Conservation (phyloP, 2,888 invertebrate species). For the Antheraea assamensis region DNA sequence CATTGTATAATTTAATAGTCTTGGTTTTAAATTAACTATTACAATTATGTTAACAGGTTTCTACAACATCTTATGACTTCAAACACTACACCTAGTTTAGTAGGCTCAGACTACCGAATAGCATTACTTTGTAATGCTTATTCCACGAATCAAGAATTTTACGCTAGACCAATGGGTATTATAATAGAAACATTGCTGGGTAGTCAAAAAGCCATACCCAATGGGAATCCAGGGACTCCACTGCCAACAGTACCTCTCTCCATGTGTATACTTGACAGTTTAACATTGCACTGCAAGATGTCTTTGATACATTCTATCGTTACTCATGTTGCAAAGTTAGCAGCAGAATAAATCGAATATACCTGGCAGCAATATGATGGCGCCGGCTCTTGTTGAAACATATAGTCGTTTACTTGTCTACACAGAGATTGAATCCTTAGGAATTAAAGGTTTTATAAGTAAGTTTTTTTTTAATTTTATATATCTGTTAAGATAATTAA, state of each 20-base stretch:
- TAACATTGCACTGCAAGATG: constrained; percentile 98
- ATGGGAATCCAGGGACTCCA: constrained; percentile 78
- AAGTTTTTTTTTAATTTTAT: constrained; percentile 53
- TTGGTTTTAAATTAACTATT: constrained; percentile 1
- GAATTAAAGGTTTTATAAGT: constrained; percentile 98
- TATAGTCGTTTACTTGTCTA: constrained; percentile 96
- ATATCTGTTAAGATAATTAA: background rate
- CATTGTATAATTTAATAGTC: constrained; percentile 9
- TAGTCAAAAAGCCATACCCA: constrained; percentile 82
- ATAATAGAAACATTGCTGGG: constrained; percentile 93
- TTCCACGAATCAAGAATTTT: constrained; percentile 95
- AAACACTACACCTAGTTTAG: constrained; percentile 85
- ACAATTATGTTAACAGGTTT: constrained; percentile 81
- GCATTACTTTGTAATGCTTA: constrained; percentile 97
- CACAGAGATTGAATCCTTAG: constrained; percentile 97
- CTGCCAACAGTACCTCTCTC: constrained; percentile 93
- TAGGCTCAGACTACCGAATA: constrained; percentile 94
- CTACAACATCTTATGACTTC: constrained; percentile 92
- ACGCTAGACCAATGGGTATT: constrained; percentile 95
- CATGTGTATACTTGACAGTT: constrained; percentile 95
- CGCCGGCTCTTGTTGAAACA: constrained; percentile 96
- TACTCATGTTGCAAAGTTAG: constrained; percentile 94
- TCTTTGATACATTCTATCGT: constrained; percentile 90
- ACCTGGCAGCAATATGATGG: constrained; percentile 84
- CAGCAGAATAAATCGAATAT: constrained; percentile 92